Evolutionary conservation across 2,888 invertebrate genomes (phyloP), one percentile per base, ranked within the genome.

Genomic region (Galeopsomyia nigrocyanea): DNA sequence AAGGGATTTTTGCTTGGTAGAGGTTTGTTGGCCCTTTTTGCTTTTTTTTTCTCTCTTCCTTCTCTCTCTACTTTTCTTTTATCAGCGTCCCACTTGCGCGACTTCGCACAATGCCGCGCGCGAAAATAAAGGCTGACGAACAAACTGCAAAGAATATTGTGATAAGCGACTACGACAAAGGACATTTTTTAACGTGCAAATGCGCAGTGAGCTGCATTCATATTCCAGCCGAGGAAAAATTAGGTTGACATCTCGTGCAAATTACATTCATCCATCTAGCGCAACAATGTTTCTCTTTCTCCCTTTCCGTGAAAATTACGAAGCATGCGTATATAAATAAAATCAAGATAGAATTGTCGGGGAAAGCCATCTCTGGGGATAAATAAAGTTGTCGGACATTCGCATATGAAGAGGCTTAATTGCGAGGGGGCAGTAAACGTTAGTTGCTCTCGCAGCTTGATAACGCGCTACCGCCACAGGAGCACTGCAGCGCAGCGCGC

Each of bases 1-100:
- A 90, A 88, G 83, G 91, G 91, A 82, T 92, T 92, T 87, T 88
- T 92, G 82, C 88, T 89, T 84, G 87, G 84, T 65, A 83, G 84
- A 89, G 87, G 87, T 87, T 83, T 82, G 86, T 86, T 76, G 63
- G 26, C 16, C 56, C 49, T 17, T 46, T 5, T 50, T 46, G 10
- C 14, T n/a, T 16, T 3, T 56, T 22, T 56, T 69, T 39, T 66
- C 57, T 66, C 39, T 39, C 39, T 3, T 7, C 13, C 39, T 53
- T 73, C 17, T 5, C 19, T 31, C 56, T 60, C 61, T 53, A 10
- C 67, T 68, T 66, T 58, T 58, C 69, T 51, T 65, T 58, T 58
- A 57, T 57, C 63, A 57, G 64, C 57, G 58, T 22, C 22, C 62
- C 47, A 55, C 55, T 68, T 62, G 26, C 53, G 3, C 47, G 9